phyloP scores from a whole-genome alignment of 2,797 vertebrate species.

The Cossypha caffra region DNA sequence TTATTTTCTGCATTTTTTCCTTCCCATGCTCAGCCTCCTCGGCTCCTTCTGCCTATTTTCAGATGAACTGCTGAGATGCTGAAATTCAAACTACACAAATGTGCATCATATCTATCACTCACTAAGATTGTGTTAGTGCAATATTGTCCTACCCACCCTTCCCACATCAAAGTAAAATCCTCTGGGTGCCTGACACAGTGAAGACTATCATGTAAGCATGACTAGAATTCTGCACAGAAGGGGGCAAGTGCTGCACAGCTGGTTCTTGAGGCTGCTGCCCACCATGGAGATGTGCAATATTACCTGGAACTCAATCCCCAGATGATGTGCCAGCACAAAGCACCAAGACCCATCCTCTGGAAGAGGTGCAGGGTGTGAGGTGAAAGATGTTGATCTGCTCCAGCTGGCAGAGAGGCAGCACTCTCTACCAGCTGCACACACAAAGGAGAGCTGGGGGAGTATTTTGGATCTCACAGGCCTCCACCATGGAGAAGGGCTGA shows the following conservation, averaged over 20 bases:
- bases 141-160: background rate
- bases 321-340: background rate
- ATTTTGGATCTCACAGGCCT: background rate
- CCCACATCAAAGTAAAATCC: background rate
- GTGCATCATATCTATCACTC: background rate
- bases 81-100: conserved; percentile 21
- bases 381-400: background rate
- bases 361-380: background rate
- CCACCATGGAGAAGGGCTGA: background rate
- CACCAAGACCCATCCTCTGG: background rate
- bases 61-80: conserved; percentile 15
- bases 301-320: background rate
- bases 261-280: background rate
- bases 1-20: background rate
- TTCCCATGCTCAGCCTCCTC: background rate
- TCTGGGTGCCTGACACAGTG: background rate
- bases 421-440: background rate
- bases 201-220: background rate
- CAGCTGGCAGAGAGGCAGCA: background rate
- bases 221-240: background rate
- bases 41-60: background rate
- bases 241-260: background rate
- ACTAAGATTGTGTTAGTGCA: background rate
- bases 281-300: background rate
- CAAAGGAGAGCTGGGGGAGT: background rate